Percentiles rank a stretch among this genome's conserved stretches.
Conservation (phyloP, 2,888 invertebrate genomes). For the Bursaphelenchus okinawaensis region DNA sequence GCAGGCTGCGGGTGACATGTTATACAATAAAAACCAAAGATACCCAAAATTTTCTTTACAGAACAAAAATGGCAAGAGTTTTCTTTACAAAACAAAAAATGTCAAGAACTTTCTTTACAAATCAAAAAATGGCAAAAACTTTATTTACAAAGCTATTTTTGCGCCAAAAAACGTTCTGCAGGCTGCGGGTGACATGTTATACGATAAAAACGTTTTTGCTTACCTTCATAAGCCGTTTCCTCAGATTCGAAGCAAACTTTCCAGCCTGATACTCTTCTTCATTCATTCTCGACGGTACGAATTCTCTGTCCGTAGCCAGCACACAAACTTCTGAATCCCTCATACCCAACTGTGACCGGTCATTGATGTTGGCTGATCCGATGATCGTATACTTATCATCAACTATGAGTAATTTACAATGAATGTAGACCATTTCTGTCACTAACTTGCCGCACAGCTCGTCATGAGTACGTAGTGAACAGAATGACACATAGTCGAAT, state of each 20-base stretch:
- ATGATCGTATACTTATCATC: constrained; percentile 86
- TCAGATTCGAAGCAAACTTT: constrained; percentile 75
- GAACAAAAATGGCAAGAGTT: not conserved
- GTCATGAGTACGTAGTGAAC: constrained; percentile 60
- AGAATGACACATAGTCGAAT: constrained; percentile 61
- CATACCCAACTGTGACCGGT: constrained; percentile 79
- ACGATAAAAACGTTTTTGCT: not conserved
- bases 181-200: not conserved
- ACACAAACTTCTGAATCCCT: constrained; percentile 79
- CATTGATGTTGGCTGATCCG: constrained; percentile 89
- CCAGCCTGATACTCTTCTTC: constrained; percentile 76
- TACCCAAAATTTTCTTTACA: not conserved
- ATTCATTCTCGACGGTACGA: constrained; percentile 73
- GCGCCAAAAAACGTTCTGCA: too few species aligned
- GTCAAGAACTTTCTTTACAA: not conserved
- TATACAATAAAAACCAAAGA: too few species aligned
- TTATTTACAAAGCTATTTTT: not conserved
- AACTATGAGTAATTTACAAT: constrained; percentile 88
- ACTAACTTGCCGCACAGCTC: constrained; percentile 59
- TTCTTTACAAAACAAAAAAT: not conserved
- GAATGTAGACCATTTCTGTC: constrained; percentile 71
- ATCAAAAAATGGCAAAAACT: not conserved
- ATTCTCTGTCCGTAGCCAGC: constrained; percentile 70
- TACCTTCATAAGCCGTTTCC: constrained; percentile 72
- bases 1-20: too few species aligned